Evolutionary conservation across 2,113 vertebrate genomes (phyloP), one percentile per base, ranked within the genome.

Genomic region (Phaetusa simplex): DNA sequence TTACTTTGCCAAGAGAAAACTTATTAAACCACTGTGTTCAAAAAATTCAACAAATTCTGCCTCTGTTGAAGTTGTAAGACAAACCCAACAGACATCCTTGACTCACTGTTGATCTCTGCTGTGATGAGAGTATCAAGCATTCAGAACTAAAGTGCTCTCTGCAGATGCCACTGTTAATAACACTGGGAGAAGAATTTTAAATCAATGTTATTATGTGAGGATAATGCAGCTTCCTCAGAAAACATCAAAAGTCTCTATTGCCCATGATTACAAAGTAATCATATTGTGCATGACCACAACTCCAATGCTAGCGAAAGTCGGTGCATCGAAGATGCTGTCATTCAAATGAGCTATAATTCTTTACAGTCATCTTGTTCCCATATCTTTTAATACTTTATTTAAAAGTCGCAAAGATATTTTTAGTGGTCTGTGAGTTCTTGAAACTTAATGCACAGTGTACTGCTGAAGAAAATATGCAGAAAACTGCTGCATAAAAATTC

Each of bases 171-270:
- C 76, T 95, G 83, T 96, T 96, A 96, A 76, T 79, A 73, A 76
- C 86, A 81, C 50, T 53, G 34, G 85, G 73, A 97, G 82, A 84
- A 96, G 82, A 95, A 96, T 94, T 79, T 93, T 82, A 96, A 95
- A 97, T 97, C 72, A 97, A 22, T 90, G 81, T 70, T 95, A 89
- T 95, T 97, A 93, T 95, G 87, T 92, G 38, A 73, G 90, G 93
- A 95, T 79, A 97, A 93, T 86, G 72, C 56, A 86, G 83, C 84
- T 94, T 97, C 50, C 88, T 49, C 82, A 88, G 93, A 94, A 97
- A 96, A 62, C 53, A 93, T 82, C 83, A 79, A 85, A 42, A 71
- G 72, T 82, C 83, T 96, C 81, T 96, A 34, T 96, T 95, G 90
- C 52, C 23, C 10, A 15, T 80, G 47, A 97, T 95, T 98, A 87